Percentiles rank a stretch among this genome's conserved stretches.
These are phyloP conservation scores for Diuraphis noxia DNA, from an alignment of 1,140 invertebrate genomes.

Conservation along the genomic window DNA sequence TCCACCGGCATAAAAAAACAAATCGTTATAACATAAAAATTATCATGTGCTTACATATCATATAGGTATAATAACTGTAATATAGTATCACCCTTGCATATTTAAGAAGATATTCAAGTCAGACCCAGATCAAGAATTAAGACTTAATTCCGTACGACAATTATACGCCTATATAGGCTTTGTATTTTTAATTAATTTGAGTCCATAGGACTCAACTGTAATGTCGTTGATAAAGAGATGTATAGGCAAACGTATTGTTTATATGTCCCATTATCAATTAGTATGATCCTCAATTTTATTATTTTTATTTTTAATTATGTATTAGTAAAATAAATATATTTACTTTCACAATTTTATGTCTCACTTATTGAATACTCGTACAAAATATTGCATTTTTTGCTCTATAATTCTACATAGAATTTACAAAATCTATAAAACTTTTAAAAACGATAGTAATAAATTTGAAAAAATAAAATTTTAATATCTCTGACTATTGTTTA, in stretches of 20 bases:
- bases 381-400: neutral
- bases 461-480: neutral
- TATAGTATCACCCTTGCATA: neutral
- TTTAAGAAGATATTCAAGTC: neutral
- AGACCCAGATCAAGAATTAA: neutral
- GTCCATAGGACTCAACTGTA: neutral
- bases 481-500: neutral
- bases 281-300: neutral
- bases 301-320: neutral
- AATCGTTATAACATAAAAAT: no score
- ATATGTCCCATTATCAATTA: no score
- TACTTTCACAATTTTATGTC: neutral
- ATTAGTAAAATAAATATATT: neutral
- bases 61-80: neutral
- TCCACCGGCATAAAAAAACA: no score
- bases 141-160: neutral
- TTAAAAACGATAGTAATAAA: no score
- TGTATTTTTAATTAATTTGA: neutral
- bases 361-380: neutral
- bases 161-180: neutral
- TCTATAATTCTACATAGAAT: neutral
- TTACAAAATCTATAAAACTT: neutral
- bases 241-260: no score
- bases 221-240: no score
- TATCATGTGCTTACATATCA: neutral